A percentile compares a stretch with the other conserved stretches of the same genome.
Conservation (phyloP, 2,797 vertebrate species). For the Cynopterus sphinx region DNA sequence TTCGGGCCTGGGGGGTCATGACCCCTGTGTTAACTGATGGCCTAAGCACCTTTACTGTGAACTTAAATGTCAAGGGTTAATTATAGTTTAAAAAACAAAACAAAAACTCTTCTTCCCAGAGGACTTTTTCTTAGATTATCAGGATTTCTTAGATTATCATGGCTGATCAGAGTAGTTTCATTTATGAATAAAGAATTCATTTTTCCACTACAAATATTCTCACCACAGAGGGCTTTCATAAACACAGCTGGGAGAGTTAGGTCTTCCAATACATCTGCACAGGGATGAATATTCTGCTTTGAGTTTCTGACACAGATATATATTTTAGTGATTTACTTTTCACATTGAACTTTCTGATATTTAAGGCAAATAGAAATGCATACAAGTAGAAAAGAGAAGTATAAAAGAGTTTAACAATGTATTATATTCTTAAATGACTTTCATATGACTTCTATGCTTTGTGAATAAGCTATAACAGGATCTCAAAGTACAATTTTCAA, state of each 20-base stretch:
- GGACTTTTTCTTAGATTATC: conserved; percentile 38
- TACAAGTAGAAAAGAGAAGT: conserved; percentile 13
- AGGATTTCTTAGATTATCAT: too few relatives aligned
- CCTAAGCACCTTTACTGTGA: background rate
- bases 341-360: background rate
- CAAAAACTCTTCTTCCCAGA: background rate
- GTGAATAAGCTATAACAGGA: background rate
- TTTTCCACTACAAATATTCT: background rate
- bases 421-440: background rate
- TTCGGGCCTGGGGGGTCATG: too few relatives aligned
- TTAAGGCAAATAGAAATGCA: background rate
- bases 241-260: background rate
- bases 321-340: background rate
- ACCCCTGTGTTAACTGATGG: background rate
- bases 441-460: background rate
- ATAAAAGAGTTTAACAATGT: background rate
- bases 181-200: background rate
- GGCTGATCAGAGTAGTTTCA: background rate
- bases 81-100: conserved; percentile 14
- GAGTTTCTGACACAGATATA: background rate
- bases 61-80: conserved; percentile 19
- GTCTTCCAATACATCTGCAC: background rate
- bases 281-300: background rate
- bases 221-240: background rate
- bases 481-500: conserved; percentile 45